Conservation (phyloP, 2,113 vertebrate genomes). For the Cyanoliseus patagonus region DNA sequence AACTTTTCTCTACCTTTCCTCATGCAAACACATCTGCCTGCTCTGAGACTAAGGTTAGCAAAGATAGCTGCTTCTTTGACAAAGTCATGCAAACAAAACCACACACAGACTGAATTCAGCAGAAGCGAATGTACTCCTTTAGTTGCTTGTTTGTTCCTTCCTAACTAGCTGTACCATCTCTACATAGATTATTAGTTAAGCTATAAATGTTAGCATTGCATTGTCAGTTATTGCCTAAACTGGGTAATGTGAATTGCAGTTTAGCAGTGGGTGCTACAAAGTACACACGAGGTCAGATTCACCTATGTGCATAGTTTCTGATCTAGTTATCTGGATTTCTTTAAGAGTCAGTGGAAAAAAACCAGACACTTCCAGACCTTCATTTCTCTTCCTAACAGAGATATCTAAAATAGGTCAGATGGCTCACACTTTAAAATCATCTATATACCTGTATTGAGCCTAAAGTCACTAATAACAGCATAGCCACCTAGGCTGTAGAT, state of each 20-base stretch:
- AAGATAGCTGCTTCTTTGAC: background rate
- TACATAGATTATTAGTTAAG: background rate
- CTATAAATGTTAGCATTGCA: background rate
- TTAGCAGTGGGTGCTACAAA: background rate
- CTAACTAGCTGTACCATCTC: background rate
- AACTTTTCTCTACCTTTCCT: background rate
- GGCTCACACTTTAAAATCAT: constrained; percentile 13
- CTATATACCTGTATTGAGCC: background rate
- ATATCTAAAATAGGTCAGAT: constrained; percentile 3
- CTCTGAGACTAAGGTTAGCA: background rate
- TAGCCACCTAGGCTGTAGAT: background rate
- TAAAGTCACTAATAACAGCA: background rate
- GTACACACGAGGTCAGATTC: background rate
- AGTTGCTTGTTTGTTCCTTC: constrained; percentile 34
- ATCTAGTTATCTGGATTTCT: background rate
- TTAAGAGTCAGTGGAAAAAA: background rate
- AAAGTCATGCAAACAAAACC: background rate
- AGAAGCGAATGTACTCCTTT: constrained; percentile 7
- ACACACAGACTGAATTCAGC: background rate
- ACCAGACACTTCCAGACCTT: background rate
- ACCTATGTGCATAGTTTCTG: background rate
- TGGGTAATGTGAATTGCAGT: background rate
- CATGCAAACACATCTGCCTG: background rate
- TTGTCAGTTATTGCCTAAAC: background rate
- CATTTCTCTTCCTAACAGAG: background rate